Evolutionary conservation across 2,113 vertebrate genomes (phyloP), one percentile per base, ranked within the genome.

Genomic region (Myanophis thanlyinensis): DNA sequence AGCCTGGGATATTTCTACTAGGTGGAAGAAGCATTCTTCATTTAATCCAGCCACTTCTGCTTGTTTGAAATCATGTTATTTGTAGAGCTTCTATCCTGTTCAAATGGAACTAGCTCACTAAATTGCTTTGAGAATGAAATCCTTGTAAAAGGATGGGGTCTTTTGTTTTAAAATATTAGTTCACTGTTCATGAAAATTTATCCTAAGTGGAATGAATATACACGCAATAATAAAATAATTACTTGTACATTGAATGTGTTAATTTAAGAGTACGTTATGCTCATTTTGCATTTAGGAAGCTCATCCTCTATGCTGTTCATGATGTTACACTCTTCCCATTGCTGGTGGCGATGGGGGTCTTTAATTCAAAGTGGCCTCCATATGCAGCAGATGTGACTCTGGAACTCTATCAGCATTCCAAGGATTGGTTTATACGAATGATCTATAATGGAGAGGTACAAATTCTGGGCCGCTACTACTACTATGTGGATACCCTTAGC

Each of bases 291-390:
- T 92, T 30, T 97, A 99, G 99, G 96, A 99, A 99, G 96, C 95
- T 99, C 91, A 98, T 98, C 94, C 97, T 99, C 86, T 99, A 98
- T 6, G 99, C 99, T 1, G 91, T 95, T 85, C 99, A 99, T 1
- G 99, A 99, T 53, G 96, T 98, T n/a, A 98, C 99, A 15, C 96
- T 99, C 85, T 97, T 99, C 47, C 99, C 99, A 49, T 97, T 98
- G 90, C 97, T 99, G 91, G 95, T 99, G 97, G 98, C 98, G n/a
- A 91, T 99, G 97, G 99, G 98, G 25, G 97, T 98, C 91, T 99
- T 98, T 95, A 98, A 99, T 97, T 96, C 94, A 96, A 98, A 95
- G 89, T 99, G 99, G 99, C 99, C 99, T 40, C 98, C 98, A 0
- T 99, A 99, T 9, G 98, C 98, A 12, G 97, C 97, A 2, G 98